phyloP scores from a whole-genome alignment of 2,113 vertebrate genomes.

The Eudyptes chrysolophus region DNA sequence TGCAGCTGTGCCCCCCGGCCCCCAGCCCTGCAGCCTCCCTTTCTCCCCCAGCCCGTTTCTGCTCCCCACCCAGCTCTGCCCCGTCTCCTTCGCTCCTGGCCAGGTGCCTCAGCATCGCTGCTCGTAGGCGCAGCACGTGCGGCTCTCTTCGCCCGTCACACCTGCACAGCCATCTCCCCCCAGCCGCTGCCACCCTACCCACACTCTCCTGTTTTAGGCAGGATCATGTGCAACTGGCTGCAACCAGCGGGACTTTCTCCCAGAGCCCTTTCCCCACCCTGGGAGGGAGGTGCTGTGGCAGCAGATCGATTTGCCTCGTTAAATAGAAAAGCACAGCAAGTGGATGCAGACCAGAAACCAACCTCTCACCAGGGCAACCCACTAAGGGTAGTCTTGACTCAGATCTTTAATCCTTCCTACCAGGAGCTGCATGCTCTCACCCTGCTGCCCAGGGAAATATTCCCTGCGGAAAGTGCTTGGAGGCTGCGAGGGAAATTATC shows the following conservation, averaged over 20 bases:
- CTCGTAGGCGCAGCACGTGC: fast-evolving
- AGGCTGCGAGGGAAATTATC: background rate
- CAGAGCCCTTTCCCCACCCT: background rate
- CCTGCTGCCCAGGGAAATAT: background rate
- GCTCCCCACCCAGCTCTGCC: background rate
- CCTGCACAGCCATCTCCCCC: background rate
- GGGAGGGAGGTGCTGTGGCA: background rate
- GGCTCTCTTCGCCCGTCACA: background rate
- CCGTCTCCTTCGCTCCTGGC: background rate
- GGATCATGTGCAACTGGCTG: background rate
- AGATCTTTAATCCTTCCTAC: background rate
- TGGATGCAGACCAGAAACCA: background rate
- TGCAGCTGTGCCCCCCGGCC: background rate
- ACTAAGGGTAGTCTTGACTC: background rate
- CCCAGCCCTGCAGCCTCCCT: background rate
- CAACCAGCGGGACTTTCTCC: background rate
- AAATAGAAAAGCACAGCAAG: background rate
- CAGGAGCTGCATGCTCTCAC: background rate
- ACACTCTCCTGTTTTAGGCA: background rate
- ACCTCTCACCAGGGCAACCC: background rate
- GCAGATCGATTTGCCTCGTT: background rate
- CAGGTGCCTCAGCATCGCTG: background rate
- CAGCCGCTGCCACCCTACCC: background rate
- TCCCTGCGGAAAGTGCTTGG: background rate
- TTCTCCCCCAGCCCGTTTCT: background rate